Base-by-base conservation (phyloP, 2,797 vertebrate genomes). In the Pipistrellus nathusii region DNA sequence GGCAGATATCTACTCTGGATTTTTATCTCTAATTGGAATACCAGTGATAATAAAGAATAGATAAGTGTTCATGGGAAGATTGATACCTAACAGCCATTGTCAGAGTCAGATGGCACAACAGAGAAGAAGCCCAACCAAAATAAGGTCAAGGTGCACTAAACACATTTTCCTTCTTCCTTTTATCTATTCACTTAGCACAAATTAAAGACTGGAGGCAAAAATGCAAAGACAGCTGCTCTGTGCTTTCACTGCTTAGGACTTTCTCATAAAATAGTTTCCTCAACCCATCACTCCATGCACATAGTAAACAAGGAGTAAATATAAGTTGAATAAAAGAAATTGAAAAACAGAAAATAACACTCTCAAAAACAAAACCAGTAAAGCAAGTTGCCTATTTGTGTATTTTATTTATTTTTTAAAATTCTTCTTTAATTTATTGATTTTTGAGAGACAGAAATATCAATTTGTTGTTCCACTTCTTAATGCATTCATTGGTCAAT, bases 11-110 rank as follows among this genome's bases (percentile, higher is more conserved):
- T 88, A 44, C 35, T 71, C 53, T 76, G 76, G 66, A 73, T 84
- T 80, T 77, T 35, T 53, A 51, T n/a, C 14, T 48, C 25, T 96
- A 95, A 91, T 57, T 95, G 27, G 25, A 77, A 72, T 87, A 96
- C 27, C 20, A 81, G 15, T 44, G 69, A 91, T 94, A 81, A 91
- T 78, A 32, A 95, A 64, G 75, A 80, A 75, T 17, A 82, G 53
- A 77, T 81, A 78, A 76, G 30, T 69, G 25, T 72, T 91, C n/a
- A 11, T 6, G 4, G 46, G 76, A 57, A 68, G 32, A 84, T 35
- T 75, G 53, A 73, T 32, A 73, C 8, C 14, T 87, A 76, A 73
- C 13, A 81, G 72, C 51, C 44, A 46, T 8, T 75, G 85, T 93
- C 85, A 88, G 86, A 78, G 62, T 87, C 81, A 91, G 17, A 76